phyloP scores from a whole-genome alignment of 2,888 invertebrate species.

The Rhamphomyia laevipes region DNA sequence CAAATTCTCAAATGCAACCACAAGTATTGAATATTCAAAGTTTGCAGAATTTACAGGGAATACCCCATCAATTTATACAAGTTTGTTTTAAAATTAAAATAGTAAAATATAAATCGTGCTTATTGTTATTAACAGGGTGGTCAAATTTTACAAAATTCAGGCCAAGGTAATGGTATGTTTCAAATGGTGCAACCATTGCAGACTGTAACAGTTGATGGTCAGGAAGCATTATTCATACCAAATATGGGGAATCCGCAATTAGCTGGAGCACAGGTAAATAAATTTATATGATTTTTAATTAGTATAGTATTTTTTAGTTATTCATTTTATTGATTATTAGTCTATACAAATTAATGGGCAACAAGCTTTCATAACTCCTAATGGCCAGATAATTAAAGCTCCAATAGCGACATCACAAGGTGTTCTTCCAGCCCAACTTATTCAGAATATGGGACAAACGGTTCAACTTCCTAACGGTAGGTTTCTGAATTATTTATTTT shows the following conservation, averaged over 20 bases:
- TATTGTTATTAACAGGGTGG: constrained; percentile 15
- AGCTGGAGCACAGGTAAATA: constrained; percentile 38
- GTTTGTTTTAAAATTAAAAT: constrained; percentile 5
- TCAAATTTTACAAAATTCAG: constrained; percentile 20
- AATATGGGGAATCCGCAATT: constrained; percentile 49
- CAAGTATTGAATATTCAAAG: constrained; percentile 21
- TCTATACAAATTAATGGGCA: constrained; percentile 42
- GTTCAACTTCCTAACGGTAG: constrained; percentile 56
- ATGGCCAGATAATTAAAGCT: constrained; percentile 64
- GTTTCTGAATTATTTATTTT: constrained; percentile 7
- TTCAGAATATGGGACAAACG: constrained; percentile 56
- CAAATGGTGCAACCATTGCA: constrained; percentile 66
- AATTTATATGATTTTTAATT: neutral
- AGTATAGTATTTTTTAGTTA: constrained; percentile 14
- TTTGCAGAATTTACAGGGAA: constrained; percentile 14
- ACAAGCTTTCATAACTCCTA: constrained; percentile 43
- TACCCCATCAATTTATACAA: constrained; percentile 24
- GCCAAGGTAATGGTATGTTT: constrained; percentile 32
- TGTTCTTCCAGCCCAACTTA: constrained; percentile 52
- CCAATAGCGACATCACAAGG: constrained; percentile 38
- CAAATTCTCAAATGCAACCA: constrained; percentile 19
- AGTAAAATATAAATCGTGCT: neutral
- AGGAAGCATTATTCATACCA: constrained; percentile 85
- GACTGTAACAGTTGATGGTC: constrained; percentile 83
- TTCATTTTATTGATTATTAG: constrained; percentile 15